Conservation (phyloP, 2,797 vertebrate genomes). For the Dromococcyx pavoninus region DNA sequence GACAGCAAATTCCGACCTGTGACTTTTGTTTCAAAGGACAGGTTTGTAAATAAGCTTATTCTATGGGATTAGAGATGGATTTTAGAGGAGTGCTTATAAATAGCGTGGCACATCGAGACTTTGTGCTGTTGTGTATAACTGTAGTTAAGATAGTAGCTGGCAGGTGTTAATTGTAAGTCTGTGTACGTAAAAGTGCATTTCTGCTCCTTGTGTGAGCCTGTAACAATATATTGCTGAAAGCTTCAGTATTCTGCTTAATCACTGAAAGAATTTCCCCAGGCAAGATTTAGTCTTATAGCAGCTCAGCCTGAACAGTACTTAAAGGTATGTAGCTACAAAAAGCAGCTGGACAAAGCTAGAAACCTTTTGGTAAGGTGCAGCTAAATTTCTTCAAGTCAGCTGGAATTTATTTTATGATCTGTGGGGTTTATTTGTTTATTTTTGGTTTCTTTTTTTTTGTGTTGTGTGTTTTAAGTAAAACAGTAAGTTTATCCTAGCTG, state of each 20-base stretch:
- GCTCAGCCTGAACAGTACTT: neutral
- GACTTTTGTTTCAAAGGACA: neutral
- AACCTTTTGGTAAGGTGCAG: neutral
- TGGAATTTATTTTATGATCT: neutral
- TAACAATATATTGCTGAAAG: neutral
- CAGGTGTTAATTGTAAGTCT: neutral
- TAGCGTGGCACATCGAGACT: neutral
- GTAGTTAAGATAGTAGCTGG: neutral
- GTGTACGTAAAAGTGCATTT: neutral
- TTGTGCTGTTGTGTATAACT: neutral
- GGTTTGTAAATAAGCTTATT: constrained; percentile 23
- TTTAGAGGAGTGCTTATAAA: neutral
- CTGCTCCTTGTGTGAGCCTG: neutral
- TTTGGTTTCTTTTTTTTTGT: neutral
- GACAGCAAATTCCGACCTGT: neutral
- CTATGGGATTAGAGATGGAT: neutral
- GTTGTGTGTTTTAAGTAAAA: neutral
- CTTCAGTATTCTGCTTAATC: neutral
- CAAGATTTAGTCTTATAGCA: neutral
- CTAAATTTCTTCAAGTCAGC: neutral
- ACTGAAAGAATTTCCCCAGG: neutral
- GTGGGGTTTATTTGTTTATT: neutral
- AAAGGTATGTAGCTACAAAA: neutral
- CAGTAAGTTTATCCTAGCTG: neutral
- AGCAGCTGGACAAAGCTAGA: neutral